phyloP scores from a whole-genome alignment of 2,113 vertebrate genomes.

The Ia io region DNA sequence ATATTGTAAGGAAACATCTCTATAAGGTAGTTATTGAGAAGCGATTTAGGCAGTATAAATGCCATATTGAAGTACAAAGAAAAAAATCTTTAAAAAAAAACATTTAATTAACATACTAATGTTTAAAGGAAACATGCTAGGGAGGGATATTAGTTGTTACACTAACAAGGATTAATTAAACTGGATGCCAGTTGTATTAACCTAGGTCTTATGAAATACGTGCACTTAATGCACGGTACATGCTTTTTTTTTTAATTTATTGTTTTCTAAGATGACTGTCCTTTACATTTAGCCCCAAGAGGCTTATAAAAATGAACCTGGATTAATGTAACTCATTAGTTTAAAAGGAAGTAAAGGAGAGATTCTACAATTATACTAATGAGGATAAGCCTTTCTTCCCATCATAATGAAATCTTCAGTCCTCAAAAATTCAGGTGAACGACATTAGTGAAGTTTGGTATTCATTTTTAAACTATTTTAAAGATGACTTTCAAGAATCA shows the following conservation, averaged over 20 bases:
- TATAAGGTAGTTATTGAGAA: constrained; percentile 89
- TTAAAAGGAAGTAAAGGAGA: constrained; percentile 87
- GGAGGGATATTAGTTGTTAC: constrained; percentile 87
- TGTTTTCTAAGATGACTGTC: constrained; percentile 89
- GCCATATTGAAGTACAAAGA: constrained; percentile 81
- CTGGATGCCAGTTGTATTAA: constrained; percentile 88
- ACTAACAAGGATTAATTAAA: constrained; percentile 92
- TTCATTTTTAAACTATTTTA: constrained; percentile 40
- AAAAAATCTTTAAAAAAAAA: constrained; percentile 69
- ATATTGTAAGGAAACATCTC: constrained; percentile 87
- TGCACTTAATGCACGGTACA: constrained; percentile 85
- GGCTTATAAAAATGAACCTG: constrained; percentile 90
- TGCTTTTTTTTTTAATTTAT: constrained; percentile 85
- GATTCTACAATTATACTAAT: constrained; percentile 86
- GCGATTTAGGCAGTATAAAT: constrained; percentile 79
- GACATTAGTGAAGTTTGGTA: constrained; percentile 70
- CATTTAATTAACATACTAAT: constrained; percentile 89
- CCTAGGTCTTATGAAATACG: constrained; percentile 88
- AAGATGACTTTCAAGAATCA: constrained; percentile 42
- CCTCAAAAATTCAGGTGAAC: constrained; percentile 77
- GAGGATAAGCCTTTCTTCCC: constrained; percentile 82
- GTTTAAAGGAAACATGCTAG: constrained; percentile 88
- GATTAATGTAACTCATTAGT: constrained; percentile 91
- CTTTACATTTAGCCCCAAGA: constrained; percentile 86
- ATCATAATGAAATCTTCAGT: constrained; percentile 78